phyloP scores from a whole-genome alignment of 30 jellyfish, hydroid and myxozoan genomes.

The Aurelia sp. region DNA sequence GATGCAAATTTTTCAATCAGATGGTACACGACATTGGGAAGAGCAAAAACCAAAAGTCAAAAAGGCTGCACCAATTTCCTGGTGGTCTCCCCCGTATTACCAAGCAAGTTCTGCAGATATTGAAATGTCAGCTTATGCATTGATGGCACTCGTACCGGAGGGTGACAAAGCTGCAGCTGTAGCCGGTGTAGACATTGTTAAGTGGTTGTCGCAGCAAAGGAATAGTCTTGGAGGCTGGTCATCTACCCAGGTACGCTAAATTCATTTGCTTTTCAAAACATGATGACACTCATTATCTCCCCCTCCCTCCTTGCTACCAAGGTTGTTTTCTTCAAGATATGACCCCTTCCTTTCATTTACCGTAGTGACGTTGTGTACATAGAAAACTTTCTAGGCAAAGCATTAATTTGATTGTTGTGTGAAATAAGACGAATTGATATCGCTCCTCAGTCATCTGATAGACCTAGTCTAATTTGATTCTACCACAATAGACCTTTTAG shows the following conservation, averaged over 20 bases:
- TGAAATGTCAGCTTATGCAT: constrained; percentile 90
- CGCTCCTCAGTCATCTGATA: too few relatives aligned
- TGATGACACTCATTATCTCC: neutral
- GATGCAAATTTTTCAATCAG: too few relatives aligned
- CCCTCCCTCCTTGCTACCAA: neutral
- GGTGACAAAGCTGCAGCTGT: neutral
- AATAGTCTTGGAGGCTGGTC: constrained; percentile 95
- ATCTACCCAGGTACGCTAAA: constrained; percentile 85
- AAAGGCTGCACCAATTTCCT: neutral
- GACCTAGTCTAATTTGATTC: too few relatives aligned
- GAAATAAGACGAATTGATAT: too few relatives aligned
- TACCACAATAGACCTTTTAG: too few relatives aligned
- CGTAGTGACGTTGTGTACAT: too few relatives aligned
- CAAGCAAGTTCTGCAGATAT: constrained; percentile 84
- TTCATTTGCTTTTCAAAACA: neutral
- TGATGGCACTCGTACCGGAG: constrained; percentile 57
- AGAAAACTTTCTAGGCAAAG: too few relatives aligned
- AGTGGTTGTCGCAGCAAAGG: constrained; percentile 92
- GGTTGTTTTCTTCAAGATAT: neutral
- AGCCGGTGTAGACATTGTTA: constrained; percentile 63
- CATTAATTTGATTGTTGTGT: too few relatives aligned
- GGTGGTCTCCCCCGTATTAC: constrained; percentile 30
- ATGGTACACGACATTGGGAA: too few relatives aligned
- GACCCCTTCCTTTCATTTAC: too few relatives aligned
- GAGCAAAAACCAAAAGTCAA: too few relatives aligned